Conservation (phyloP, 1,140 invertebrate species). For the Caenorhabditis briggsae region DNA sequence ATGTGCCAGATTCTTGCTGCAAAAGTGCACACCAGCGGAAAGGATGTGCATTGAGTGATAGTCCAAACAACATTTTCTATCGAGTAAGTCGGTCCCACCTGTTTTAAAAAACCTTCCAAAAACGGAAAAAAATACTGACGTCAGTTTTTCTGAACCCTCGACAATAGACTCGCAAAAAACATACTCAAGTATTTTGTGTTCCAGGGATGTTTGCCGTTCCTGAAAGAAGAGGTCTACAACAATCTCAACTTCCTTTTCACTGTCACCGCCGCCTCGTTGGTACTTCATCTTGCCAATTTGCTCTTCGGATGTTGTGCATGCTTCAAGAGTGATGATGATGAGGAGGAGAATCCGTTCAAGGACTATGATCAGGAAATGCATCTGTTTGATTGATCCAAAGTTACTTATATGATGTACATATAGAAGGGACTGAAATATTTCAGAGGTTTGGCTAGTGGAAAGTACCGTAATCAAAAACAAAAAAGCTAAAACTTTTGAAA, state of each 20-base stretch:
- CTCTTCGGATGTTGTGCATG: slow-evolving; percentile 33
- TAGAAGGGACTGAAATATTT: too few relatives aligned
- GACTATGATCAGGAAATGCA: slow-evolving; percentile 53
- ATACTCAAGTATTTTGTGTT: neutral
- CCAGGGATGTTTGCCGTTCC: slow-evolving; percentile 30
- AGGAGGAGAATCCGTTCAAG: slow-evolving; percentile 23
- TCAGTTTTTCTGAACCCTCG: too few relatives aligned
- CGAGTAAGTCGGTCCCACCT: neutral
- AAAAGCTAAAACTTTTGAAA: neutral
- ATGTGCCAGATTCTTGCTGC: slow-evolving; percentile 27
- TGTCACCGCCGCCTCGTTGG: slow-evolving; percentile 18
- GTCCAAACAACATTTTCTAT: slow-evolving; percentile 51
- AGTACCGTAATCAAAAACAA: neutral
- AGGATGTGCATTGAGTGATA: slow-evolving; percentile 38
- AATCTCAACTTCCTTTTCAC: slow-evolving; percentile 52
- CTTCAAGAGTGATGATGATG: slow-evolving; percentile 1
- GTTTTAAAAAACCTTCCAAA: neutral
- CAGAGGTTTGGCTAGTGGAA: too few relatives aligned
- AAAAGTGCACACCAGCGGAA: slow-evolving; percentile 30
- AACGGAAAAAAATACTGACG: neutral
- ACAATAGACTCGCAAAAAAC: neutral
- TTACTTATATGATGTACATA: neutral
- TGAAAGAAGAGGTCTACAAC: slow-evolving; percentile 54
- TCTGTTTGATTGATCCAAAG: neutral
- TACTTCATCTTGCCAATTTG: slow-evolving; percentile 26